phyloP scores from a whole-genome alignment of 2,797 vertebrate species.

The Streptopelia turtur region DNA sequence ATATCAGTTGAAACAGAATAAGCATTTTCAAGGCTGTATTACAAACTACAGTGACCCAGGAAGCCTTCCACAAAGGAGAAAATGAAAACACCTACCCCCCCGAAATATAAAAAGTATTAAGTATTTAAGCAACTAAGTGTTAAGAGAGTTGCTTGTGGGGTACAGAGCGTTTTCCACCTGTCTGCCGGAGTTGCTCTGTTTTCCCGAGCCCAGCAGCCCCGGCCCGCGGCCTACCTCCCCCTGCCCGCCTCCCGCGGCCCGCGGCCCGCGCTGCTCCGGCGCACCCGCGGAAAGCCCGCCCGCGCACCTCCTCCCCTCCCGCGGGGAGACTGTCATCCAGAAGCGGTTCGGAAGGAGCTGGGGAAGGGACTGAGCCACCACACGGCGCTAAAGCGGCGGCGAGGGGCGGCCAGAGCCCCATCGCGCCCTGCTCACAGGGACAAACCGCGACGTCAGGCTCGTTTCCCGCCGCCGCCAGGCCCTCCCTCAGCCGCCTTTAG shows the following conservation, averaged over 20 bases:
- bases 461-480: neutral
- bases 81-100: neutral
- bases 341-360: neutral
- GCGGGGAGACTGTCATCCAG: neutral
- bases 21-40: neutral
- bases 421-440: no score
- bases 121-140: neutral
- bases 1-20: neutral
- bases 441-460: neutral
- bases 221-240: neutral
- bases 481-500: neutral
- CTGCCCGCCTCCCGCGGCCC: neutral
- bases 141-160: neutral
- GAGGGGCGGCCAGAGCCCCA: no score
- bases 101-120: fast-evolving
- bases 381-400: neutral
- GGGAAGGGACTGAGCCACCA: neutral
- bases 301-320: neutral
- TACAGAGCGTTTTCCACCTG: fast-evolving
- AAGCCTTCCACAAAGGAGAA: neutral
- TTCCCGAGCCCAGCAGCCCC: neutral
- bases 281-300: neutral
- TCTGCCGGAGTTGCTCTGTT: fast-evolving
- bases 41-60: neutral
- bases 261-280: neutral